These are phyloP conservation scores for Sussaba pulchella DNA, from an alignment of 2,888 invertebrate species.

Conservation along the genomic window DNA sequence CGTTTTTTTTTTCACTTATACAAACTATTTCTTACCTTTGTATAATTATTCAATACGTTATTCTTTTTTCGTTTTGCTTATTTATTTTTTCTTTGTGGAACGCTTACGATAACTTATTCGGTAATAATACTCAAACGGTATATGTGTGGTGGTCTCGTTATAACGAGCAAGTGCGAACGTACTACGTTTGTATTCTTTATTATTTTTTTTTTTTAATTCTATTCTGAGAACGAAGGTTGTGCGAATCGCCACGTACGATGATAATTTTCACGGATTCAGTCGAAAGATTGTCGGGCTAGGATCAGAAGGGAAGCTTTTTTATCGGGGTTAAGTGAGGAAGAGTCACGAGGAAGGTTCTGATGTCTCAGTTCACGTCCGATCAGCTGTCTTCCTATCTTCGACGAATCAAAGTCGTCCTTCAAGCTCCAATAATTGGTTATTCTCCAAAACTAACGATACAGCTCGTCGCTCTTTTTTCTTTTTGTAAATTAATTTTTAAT, in stretches of 20 bases:
- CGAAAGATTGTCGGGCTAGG: slow-evolving; percentile 9
- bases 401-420: slow-evolving; percentile 13
- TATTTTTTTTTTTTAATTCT: slow-evolving; percentile 1
- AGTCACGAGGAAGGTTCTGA: slow-evolving; percentile 8
- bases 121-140: slow-evolving; percentile 67
- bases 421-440: slow-evolving; percentile 34
- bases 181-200: neutral
- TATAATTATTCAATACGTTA: slow-evolving; percentile 24
- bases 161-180: neutral
- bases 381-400: neutral
- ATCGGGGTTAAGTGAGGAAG: slow-evolving; percentile 2
- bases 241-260: slow-evolving; percentile 45
- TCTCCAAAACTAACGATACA: slow-evolving; percentile 13
- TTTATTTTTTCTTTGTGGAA: slow-evolving; percentile 21
- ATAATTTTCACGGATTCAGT: slow-evolving; percentile 1
- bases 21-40: slow-evolving; percentile 51
- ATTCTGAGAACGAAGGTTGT: slow-evolving; percentile 41
- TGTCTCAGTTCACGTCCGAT: slow-evolving; percentile 33
- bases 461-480: neutral
- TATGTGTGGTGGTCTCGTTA: slow-evolving; percentile 23
- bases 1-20: slow-evolving; percentile 62
- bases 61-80: slow-evolving; percentile 31
- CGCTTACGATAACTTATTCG: slow-evolving; percentile 59
- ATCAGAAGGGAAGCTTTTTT: no score
- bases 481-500: neutral